Conservation (phyloP, 2,888 invertebrate species). For the Alentia gelatinosa region DNA sequence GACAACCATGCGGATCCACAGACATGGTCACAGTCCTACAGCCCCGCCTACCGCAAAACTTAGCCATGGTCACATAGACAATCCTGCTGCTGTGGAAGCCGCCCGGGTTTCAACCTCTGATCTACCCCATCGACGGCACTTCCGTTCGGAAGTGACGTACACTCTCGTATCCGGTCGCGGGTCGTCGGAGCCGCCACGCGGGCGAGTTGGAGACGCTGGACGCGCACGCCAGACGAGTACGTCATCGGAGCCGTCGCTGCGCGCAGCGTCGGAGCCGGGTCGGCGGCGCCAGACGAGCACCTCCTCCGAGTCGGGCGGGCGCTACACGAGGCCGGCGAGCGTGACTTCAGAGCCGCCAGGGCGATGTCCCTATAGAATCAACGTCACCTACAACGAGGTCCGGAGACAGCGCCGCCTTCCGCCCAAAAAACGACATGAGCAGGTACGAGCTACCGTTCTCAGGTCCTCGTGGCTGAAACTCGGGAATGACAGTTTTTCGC, state of each 20-base stretch:
- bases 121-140: not conserved
- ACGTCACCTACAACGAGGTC: slow-evolving; percentile 1
- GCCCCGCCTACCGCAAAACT: too few species aligned
- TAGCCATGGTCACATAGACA: not conserved
- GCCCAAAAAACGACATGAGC: not conserved
- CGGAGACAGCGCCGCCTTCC: not conserved
- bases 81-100: not conserved
- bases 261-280: not conserved
- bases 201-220: not conserved
- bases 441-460: too few species aligned
- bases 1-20: too few species aligned
- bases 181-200: not conserved
- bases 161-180: not conserved
- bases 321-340: not conserved
- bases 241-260: not conserved
- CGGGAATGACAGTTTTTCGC: too few species aligned
- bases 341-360: not conserved
- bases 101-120: not conserved
- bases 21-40: too few species aligned
- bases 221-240: not conserved
- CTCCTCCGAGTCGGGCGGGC: not conserved
- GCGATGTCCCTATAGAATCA: not conserved
- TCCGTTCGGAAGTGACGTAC: not conserved
- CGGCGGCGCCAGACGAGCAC: not conserved
- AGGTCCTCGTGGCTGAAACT: too few species aligned